Percentiles rank a stretch among this genome's conserved stretches.
These are phyloP conservation scores for Latrodectus elegans DNA, from an alignment of 2,888 invertebrate species.

Conservation along the genomic window DNA sequence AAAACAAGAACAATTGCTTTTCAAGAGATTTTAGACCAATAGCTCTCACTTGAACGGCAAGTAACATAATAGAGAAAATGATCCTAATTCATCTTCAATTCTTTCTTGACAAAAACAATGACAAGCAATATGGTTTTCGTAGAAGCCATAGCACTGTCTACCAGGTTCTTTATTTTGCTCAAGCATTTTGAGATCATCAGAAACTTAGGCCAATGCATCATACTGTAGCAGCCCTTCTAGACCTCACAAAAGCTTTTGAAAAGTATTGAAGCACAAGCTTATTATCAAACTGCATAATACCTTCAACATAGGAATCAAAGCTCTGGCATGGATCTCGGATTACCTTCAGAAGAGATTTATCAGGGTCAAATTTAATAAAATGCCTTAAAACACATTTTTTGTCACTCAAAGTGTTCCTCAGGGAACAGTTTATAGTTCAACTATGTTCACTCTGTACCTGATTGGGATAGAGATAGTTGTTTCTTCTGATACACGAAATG, in stretches of 20 bases:
- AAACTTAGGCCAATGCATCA: neutral
- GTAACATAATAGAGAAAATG: neutral
- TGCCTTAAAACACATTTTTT: neutral
- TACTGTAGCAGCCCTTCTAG: neutral
- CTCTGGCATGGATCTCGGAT: constrained; percentile 24
- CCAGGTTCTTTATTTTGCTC: neutral
- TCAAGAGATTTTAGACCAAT: constrained; percentile 7
- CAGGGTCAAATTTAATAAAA: constrained; percentile 15
- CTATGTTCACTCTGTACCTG: neutral
- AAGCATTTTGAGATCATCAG: neutral
- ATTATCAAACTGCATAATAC: neutral
- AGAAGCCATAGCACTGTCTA: neutral
- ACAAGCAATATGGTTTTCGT: constrained; percentile 1
- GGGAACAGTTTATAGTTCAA: neutral
- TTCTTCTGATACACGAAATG: neutral
- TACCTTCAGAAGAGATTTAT: constrained; percentile 22
- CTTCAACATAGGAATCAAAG: neutral
- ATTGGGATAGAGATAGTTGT: neutral
- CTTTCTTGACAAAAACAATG: neutral
- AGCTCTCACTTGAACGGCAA: neutral
- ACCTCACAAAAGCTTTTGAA: constrained; percentile 16
- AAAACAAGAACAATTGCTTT: neutral
- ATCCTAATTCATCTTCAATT: neutral
- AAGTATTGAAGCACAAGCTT: constrained; percentile 17
- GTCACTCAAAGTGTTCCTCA: constrained; percentile 11